Conservation (phyloP, 1,140 invertebrate species). For the Cherax quadricarinatus region DNA sequence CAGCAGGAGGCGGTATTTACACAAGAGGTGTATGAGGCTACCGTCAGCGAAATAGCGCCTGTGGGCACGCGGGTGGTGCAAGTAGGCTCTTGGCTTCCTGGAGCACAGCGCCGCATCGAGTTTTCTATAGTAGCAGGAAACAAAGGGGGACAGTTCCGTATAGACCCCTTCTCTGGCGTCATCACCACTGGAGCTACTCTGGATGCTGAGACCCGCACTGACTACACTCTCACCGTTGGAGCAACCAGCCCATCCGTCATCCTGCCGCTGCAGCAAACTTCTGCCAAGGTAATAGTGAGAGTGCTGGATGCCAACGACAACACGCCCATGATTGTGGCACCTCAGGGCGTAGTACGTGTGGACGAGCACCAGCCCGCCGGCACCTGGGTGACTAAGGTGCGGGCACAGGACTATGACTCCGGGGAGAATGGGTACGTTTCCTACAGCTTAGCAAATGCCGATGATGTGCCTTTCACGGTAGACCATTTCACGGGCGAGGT, state of each 20-base stretch:
- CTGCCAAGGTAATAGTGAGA: slow-evolving; percentile 91
- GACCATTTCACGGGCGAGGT: slow-evolving; percentile 95
- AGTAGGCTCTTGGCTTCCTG: slow-evolving; percentile 90
- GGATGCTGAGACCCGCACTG: slow-evolving; percentile 90
- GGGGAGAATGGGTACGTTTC: slow-evolving; percentile 97
- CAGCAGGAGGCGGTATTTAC: slow-evolving; percentile 93
- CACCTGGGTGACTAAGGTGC: slow-evolving; percentile 87
- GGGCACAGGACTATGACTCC: slow-evolving; percentile 92
- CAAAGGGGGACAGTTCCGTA: slow-evolving; percentile 89
- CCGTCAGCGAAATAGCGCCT: slow-evolving; percentile 91
- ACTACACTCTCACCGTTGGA: slow-evolving; percentile 94
- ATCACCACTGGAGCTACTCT: slow-evolving; percentile 89
- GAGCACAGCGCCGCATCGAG: slow-evolving; percentile 88
- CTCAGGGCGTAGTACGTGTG: slow-evolving; percentile 78
- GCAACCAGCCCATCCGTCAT: slow-evolving; percentile 90
- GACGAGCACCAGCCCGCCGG: slow-evolving; percentile 93
- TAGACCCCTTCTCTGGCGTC: slow-evolving; percentile 92
- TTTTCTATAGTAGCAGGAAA: slow-evolving; percentile 95
- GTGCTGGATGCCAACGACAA: slow-evolving; percentile 95
- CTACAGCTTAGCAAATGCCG: slow-evolving; percentile 93
- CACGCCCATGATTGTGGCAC: slow-evolving; percentile 89
- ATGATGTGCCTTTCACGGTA: slow-evolving; percentile 94
- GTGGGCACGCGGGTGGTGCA: slow-evolving; percentile 91
- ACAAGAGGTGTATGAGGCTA: slow-evolving; percentile 90
- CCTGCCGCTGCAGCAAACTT: slow-evolving; percentile 86